A percentile compares a stretch with the other conserved stretches of the same genome.
Conservation (phyloP, 2,797 vertebrate genomes). For the Mus spretus region DNA sequence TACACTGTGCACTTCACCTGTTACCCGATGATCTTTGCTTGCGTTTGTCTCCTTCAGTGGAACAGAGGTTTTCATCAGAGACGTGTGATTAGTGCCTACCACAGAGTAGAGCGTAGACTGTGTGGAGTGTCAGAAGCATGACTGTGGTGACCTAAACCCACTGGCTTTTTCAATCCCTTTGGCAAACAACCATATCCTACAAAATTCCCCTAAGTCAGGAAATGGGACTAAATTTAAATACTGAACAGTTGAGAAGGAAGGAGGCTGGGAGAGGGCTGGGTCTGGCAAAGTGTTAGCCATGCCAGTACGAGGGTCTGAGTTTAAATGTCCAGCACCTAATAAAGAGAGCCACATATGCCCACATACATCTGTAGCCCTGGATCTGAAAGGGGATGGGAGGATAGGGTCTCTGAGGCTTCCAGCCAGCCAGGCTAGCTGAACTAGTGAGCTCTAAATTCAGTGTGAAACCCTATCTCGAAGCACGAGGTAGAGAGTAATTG, state of each 20-base stretch:
- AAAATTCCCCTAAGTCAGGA: not conserved
- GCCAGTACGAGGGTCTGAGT: not conserved
- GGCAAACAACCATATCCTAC: not conserved
- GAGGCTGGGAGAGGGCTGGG: not conserved
- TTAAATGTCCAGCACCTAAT: not conserved
- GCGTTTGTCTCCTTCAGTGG: not conserved
- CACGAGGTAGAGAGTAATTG: not conserved
- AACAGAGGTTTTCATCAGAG: slow-evolving; percentile 1
- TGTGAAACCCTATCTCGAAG: not conserved
- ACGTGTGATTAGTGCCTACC: not conserved
- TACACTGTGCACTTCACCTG: not conserved
- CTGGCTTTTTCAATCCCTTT: not conserved
- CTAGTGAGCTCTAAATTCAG: not conserved
- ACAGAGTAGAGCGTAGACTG: not conserved
- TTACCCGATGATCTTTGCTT: not conserved
- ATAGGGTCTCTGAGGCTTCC: not conserved
- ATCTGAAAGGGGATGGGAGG: not conserved
- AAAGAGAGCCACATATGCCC: not conserved
- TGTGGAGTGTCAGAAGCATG: not conserved
- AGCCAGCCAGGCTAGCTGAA: not conserved
- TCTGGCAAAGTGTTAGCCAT: not conserved
- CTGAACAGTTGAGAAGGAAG: not conserved
- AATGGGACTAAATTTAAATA: not conserved
- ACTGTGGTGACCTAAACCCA: not conserved
- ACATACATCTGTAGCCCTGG: not conserved